phyloP scores from a whole-genome alignment of 1,140 invertebrate genomes.

The Drosophila parvula region DNA sequence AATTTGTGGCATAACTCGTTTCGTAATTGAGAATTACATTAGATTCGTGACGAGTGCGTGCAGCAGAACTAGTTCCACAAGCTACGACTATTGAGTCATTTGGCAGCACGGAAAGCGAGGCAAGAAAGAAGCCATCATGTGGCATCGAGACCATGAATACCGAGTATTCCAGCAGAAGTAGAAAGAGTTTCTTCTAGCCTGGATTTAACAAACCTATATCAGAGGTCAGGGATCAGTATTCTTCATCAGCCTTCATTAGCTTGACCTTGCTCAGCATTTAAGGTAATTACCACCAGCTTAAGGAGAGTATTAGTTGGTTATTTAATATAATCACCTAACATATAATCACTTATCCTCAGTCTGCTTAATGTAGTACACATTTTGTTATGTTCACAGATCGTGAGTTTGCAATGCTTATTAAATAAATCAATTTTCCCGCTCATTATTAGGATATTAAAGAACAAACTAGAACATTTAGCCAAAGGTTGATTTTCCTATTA shows the following conservation, averaged over 20 bases:
- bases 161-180: background rate
- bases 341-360: background rate
- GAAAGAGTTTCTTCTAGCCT: background rate
- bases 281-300: slow-evolving; percentile 1
- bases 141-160: slow-evolving; percentile 12
- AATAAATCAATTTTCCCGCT: background rate
- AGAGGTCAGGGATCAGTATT: background rate
- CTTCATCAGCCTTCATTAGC: background rate
- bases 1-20: slow-evolving; percentile 82
- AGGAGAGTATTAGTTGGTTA: background rate
- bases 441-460: background rate
- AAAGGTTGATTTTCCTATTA: slow-evolving; percentile 8
- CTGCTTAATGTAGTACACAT: slow-evolving; percentile 1
- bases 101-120: slow-evolving; percentile 44
- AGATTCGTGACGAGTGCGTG: slow-evolving; percentile 77
- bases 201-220: background rate
- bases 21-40: slow-evolving; percentile 82
- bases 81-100: slow-evolving; percentile 73
- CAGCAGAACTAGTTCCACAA: slow-evolving; percentile 71
- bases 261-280: background rate
- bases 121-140: slow-evolving; percentile 26
- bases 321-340: slow-evolving; percentile 1
- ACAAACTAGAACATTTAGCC: background rate
- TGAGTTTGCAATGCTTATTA: background rate
- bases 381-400: slow-evolving; percentile 3